phyloP scores from a whole-genome alignment of 1,140 invertebrate genomes.

The Drosophila varians region DNA sequence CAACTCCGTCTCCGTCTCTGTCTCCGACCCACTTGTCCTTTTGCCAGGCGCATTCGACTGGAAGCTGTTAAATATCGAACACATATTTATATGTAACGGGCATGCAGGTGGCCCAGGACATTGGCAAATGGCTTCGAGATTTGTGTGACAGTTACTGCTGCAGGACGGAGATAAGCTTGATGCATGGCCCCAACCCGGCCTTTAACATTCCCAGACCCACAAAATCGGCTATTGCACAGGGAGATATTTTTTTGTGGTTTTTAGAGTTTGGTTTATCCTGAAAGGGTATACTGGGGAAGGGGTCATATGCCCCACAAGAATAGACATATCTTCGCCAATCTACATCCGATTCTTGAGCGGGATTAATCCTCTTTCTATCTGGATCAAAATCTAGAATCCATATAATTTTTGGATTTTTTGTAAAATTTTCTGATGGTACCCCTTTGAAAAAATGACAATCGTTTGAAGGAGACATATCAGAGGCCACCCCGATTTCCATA shows the following conservation, averaged over 20 bases:
- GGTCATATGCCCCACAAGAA: too few species aligned
- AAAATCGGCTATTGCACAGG: conserved; percentile 21
- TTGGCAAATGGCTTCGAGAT: conserved; percentile 72
- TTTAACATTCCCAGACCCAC: conserved; percentile 7
- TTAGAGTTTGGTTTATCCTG: too few species aligned
- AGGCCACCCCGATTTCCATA: too few species aligned
- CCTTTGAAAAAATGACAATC: too few species aligned
- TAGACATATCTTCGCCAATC: too few species aligned
- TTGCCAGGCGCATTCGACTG: conserved; percentile 54
- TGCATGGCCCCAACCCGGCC: conserved; percentile 39
- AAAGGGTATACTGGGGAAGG: too few species aligned
- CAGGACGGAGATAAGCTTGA: conserved; percentile 67
- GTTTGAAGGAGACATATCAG: too few species aligned
- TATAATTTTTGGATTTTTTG: too few species aligned
- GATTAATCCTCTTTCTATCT: too few species aligned
- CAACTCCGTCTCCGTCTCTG: not conserved
- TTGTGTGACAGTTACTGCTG: conserved; percentile 69
- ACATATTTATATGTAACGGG: conserved; percentile 57
- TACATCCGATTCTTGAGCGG: too few species aligned
- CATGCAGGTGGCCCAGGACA: conserved; percentile 33
- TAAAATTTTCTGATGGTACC: too few species aligned
- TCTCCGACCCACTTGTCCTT: conserved; percentile 7
- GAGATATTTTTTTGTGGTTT: not conserved
- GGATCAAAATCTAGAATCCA: too few species aligned
- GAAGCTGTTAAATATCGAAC: conserved; percentile 81